Percentiles rank a stretch among this genome's conserved stretches.
phyloP scores from a whole-genome alignment of 2,113 vertebrate genomes.

The Vidua macroura region DNA sequence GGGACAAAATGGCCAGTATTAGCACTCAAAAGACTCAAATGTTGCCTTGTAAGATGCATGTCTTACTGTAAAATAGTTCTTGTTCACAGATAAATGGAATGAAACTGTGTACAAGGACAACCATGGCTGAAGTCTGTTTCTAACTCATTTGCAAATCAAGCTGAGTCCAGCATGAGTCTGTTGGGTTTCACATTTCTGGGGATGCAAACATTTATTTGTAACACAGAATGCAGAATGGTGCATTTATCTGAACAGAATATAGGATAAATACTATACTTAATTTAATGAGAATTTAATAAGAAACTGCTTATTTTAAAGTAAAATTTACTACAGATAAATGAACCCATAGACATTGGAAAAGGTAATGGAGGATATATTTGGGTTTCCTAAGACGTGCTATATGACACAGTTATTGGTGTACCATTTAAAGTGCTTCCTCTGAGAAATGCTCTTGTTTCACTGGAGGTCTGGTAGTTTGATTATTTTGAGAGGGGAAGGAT shows the following conservation, averaged over 20 bases:
- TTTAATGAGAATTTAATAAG: constrained; percentile 57
- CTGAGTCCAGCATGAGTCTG: neutral
- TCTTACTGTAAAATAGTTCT: neutral
- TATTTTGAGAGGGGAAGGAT: neutral
- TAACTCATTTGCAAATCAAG: neutral
- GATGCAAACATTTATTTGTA: neutral
- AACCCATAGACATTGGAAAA: constrained; percentile 44
- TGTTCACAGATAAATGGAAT: neutral
- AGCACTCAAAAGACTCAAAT: neutral
- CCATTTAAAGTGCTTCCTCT: neutral
- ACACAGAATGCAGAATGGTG: neutral
- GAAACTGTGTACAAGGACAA: neutral
- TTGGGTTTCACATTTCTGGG: neutral
- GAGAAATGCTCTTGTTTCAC: neutral
- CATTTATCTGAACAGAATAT: constrained; percentile 43
- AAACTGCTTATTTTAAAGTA: constrained; percentile 70
- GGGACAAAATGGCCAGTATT: neutral
- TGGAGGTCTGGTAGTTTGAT: neutral
- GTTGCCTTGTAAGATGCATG: neutral
- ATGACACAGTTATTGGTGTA: constrained; percentile 51
- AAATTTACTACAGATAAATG: constrained; percentile 66
- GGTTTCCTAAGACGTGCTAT: constrained; percentile 57
- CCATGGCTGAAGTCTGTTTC: neutral
- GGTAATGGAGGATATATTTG: constrained; percentile 60
- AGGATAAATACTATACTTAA: constrained; percentile 52